These are phyloP conservation scores for Leptosomus discolor DNA, from an alignment of 2,113 vertebrate genomes.

Conservation along the genomic window DNA sequence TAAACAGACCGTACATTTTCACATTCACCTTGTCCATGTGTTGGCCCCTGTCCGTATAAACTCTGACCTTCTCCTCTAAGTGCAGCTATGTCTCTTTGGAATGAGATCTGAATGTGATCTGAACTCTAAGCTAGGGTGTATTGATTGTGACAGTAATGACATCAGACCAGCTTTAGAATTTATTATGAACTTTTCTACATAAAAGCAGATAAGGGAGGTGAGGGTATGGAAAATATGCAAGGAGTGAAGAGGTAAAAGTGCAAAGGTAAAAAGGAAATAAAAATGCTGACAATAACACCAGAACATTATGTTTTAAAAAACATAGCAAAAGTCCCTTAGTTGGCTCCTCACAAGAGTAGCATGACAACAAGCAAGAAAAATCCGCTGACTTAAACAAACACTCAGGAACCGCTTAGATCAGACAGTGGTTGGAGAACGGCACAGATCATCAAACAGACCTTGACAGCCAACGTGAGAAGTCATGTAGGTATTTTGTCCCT, in stretches of 20 bases:
- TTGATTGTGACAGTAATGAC: rapidly evolving
- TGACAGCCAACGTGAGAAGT: neutral
- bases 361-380: neutral
- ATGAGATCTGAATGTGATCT: neutral
- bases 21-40: neutral
- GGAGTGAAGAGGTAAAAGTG: neutral
- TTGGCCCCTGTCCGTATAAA: neutral
- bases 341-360: neutral
- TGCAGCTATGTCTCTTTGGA: neutral
- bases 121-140: neutral
- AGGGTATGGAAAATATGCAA: neutral
- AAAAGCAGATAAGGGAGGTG: neutral
- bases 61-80: neutral
- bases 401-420: neutral
- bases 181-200: neutral
- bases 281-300: neutral
- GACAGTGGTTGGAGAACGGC: neutral
- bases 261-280: neutral
- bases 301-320: neutral
- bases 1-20: neutral
- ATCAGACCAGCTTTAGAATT: neutral
- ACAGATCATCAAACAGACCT: neutral
- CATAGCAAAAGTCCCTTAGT: neutral
- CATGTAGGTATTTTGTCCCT: neutral
- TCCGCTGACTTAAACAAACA: neutral